Evolutionary conservation across 2,797 vertebrate genomes (phyloP).

Genomic region (Babyrousa celebensis): DNA sequence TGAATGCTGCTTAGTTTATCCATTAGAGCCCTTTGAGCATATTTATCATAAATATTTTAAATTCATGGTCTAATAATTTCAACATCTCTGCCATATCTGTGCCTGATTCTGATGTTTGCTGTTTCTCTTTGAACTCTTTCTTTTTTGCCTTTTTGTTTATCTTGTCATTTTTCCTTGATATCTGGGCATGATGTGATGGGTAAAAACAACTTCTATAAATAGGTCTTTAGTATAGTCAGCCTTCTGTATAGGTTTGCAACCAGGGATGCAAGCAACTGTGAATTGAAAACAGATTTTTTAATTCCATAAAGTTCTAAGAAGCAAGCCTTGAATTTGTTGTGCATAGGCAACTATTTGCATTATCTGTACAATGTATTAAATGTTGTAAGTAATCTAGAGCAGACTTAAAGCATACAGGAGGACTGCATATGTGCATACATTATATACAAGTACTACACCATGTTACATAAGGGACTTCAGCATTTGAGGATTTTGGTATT

Average conservation of each 20-base stretch:
- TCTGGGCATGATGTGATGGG: not conserved
- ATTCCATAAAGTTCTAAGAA: not conserved
- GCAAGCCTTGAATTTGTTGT: not conserved
- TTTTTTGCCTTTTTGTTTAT: constrained; percentile 20
- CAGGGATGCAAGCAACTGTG: not conserved
- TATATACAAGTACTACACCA: not conserved
- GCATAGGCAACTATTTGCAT: not conserved
- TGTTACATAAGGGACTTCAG: not conserved
- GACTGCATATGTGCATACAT: not conserved
- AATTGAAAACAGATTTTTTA: not conserved
- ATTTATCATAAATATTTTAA: not conserved
- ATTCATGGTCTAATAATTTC: not conserved
- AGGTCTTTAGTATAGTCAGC: not conserved
- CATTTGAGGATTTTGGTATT: not conserved
- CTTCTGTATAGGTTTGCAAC: not conserved
- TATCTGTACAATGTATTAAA: not conserved
- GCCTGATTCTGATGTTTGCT: not conserved
- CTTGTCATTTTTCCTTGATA: not conserved
- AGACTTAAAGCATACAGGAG: not conserved
- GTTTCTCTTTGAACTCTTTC: not conserved
- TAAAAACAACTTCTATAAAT: not conserved
- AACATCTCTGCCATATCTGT: not conserved
- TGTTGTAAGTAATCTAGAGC: not conserved
- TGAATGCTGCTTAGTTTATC: not conserved
- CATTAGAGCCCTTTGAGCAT: not conserved